phyloP scores from a whole-genome alignment of 53 echinoderm and acorn worm species.

The Holothuria leucospilota region DNA sequence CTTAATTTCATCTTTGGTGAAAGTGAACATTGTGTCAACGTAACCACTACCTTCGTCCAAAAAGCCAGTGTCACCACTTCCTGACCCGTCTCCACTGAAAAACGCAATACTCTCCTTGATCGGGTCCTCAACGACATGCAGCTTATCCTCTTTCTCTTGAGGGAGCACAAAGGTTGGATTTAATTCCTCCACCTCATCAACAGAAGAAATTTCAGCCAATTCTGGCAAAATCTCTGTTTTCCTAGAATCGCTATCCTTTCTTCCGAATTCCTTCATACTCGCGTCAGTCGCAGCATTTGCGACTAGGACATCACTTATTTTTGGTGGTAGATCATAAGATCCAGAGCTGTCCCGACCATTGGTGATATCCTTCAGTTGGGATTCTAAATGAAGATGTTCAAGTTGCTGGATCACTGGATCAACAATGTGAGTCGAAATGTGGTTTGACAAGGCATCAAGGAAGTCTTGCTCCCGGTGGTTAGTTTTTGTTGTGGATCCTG shows the following conservation, averaged over 20 bases:
- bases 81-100: constrained; percentile 11
- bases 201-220: too few species aligned
- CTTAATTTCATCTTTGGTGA: neutral
- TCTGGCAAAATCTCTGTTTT: neutral
- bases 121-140: neutral
- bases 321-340: neutral
- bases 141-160: neutral
- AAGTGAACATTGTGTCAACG: neutral
- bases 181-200: neutral
- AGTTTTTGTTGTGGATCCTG: neutral
- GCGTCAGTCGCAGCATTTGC: neutral
- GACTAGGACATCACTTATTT: too few species aligned
- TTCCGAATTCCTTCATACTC: neutral
- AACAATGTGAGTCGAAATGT: neutral
- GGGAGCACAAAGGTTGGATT: constrained; percentile 5
- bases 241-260: neutral
- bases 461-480: neutral
- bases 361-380: neutral
- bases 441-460: neutral
- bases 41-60: neutral
- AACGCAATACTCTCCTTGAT: neutral
- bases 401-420: neutral
- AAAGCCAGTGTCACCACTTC: neutral
- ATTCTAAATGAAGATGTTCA: neutral
- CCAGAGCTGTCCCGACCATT: neutral